Evolutionary conservation across 2,113 vertebrate species (phyloP).

Genomic region (Chaetops frenatus): DNA sequence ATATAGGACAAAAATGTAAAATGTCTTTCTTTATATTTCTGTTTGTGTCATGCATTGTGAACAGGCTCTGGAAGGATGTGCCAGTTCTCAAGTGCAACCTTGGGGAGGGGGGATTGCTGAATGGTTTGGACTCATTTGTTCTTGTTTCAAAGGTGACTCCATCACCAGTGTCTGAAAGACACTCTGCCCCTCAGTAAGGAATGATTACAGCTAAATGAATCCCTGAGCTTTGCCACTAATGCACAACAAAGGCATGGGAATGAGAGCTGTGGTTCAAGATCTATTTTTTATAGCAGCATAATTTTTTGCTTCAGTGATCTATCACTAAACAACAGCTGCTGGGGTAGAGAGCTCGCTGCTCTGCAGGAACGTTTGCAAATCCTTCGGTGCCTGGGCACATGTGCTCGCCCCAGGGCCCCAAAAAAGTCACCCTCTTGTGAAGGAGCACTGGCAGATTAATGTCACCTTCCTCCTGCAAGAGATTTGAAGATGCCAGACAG

Average conservation of each 20-base stretch:
- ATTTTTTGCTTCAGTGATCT: constrained; percentile 94
- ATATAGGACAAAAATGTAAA: neutral
- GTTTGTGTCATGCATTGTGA: constrained; percentile 46
- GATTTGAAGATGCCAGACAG: constrained; percentile 64
- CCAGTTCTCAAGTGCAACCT: constrained; percentile 59
- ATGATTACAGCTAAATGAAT: constrained; percentile 84
- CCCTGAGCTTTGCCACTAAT: constrained; percentile 73
- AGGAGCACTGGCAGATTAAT: constrained; percentile 62
- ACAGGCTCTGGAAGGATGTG: constrained; percentile 23
- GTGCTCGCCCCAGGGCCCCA: constrained; percentile 73
- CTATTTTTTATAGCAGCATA: constrained; percentile 81
- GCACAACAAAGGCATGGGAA: constrained; percentile 79
- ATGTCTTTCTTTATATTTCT: constrained; percentile 29
- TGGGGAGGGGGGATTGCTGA: constrained; percentile 55
- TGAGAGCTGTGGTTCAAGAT: constrained; percentile 71
- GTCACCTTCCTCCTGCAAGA: constrained; percentile 46
- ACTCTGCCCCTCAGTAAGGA: constrained; percentile 75
- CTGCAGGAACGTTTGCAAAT: constrained; percentile 62
- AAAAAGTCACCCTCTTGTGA: constrained; percentile 63
- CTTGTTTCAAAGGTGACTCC: constrained; percentile 83
- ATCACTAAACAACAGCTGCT: constrained; percentile 88
- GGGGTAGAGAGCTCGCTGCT: constrained; percentile 61
- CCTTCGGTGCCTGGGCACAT: constrained; percentile 67
- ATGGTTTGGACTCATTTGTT: constrained; percentile 77
- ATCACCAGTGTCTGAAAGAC: constrained; percentile 79